phyloP scores from a whole-genome alignment of 2,797 vertebrate genomes.

The Neosilurus mollespiculum region DNA sequence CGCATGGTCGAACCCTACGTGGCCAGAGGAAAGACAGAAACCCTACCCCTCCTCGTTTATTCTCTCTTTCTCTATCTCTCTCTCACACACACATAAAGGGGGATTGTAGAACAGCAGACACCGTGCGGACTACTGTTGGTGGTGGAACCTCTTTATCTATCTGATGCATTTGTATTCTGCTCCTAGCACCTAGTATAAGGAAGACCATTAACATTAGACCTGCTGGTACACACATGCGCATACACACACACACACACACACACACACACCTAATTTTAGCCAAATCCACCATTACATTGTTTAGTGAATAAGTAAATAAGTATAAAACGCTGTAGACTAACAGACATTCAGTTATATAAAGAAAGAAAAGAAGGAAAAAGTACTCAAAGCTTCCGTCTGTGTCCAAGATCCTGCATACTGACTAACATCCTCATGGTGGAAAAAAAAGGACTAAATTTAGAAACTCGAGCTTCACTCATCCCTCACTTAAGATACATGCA shows the following conservation, averaged over 20 bases:
- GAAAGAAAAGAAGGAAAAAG: background rate
- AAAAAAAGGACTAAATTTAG: background rate
- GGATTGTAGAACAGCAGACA: slow-evolving; percentile 49
- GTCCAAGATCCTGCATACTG: slow-evolving; percentile 20
- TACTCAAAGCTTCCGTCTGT: slow-evolving; percentile 9
- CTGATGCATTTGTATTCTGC: slow-evolving; percentile 59
- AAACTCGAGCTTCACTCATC: slow-evolving; percentile 22
- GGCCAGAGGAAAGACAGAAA: slow-evolving; percentile 42
- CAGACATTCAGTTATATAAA: background rate
- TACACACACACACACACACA: background rate
- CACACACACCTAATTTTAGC: background rate
- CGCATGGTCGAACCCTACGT: slow-evolving; percentile 51
- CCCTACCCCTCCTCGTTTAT: slow-evolving; percentile 28
- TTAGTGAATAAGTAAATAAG: background rate
- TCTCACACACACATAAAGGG: background rate
- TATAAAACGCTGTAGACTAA: background rate
- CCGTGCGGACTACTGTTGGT: slow-evolving; percentile 52
- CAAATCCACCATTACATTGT: background rate
- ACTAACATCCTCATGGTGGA: slow-evolving; percentile 26
- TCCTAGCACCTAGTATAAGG: slow-evolving; percentile 38
- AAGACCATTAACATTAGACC: slow-evolving; percentile 53
- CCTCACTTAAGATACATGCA: slow-evolving; percentile 5
- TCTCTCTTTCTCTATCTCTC: background rate
- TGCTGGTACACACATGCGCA: background rate
- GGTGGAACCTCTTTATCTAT: slow-evolving; percentile 52